phyloP scores from a whole-genome alignment of 2,113 vertebrate species.

The Cochlearius cochlearius region DNA sequence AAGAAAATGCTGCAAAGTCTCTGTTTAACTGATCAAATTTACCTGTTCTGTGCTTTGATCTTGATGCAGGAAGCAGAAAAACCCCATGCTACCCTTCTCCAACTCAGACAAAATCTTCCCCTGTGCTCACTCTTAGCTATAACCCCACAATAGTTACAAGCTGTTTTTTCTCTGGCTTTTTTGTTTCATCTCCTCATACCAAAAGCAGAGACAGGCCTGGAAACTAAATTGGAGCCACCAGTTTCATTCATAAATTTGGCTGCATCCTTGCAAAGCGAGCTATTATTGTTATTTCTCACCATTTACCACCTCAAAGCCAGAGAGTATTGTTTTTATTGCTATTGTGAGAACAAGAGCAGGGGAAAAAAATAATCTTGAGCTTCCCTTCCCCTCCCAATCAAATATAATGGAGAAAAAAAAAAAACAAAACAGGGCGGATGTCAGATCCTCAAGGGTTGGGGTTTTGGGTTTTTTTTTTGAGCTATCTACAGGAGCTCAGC shows the following conservation, averaged over 20 bases:
- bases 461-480: not conserved
- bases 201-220: not conserved
- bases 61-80: not conserved
- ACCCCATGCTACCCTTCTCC: not conserved
- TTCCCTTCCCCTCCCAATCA: constrained; percentile 39
- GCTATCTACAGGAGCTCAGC: not conserved
- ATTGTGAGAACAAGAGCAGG: constrained; percentile 35
- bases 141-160: accelerated
- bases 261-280: not conserved
- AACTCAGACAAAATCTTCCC: not conserved
- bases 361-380: not conserved
- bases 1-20: not conserved
- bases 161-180: not conserved
- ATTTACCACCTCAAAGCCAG: not conserved
- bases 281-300: constrained; percentile 49
- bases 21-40: not conserved
- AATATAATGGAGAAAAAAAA: constrained; percentile 26
- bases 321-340: constrained; percentile 64
- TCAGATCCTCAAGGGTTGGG: not conserved
- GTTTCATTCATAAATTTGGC: constrained; percentile 50
- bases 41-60: not conserved
- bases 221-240: not conserved
- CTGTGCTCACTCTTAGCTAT: not conserved
- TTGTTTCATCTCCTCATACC: not conserved
- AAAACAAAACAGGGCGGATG: not conserved